Base-by-base conservation (phyloP, 2,113 vertebrate species). In the Herpetotheres cachinnans region DNA sequence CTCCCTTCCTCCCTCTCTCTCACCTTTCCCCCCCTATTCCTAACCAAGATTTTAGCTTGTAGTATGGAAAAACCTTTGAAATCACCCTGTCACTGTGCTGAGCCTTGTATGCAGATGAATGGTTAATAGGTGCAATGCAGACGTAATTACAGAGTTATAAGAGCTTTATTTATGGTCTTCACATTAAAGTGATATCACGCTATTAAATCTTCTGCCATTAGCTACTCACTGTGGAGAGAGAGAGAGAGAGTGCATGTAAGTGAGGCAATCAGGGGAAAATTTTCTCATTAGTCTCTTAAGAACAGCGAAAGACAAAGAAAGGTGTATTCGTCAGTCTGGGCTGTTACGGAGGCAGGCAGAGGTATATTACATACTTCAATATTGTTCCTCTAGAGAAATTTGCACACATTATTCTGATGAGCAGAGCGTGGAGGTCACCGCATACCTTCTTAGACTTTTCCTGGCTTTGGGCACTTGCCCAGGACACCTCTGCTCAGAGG, bases 131-230 rank as follows among this genome's bases (percentile, higher is more conserved):
- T 27, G 83, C 90, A 72, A 55, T 89, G 94, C 94, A 79, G 93
- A 32, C 13, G 0, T 82, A 95, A 95, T 72, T 93, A 92, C 47
- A 32, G 90, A 95, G 69, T 49, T 89, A 56, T 20, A 87, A 82
- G 92, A 79, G 77, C 80, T 95, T 95, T 97, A 96, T 97, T 97
- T 92, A 97, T 94, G 95, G 61, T 49, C 73, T 82, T 76, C 83
- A 74, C 96, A 65, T 94, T 91, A 85, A 79, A 94, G 95, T 89
- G 95, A 95, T 87, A 92, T 79, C 94, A 96, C 27, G 3, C 83
- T 69, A 89, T 92, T 97, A 96, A 96, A 97, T 97, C 96, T 96
- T 84, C 69, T 70, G 34, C 92, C 91, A 84, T 97, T 95, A 95
- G 83, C 85, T 29, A 29, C 72, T 95, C 27, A 4, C 36, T 5